Evolutionary conservation across 2,113 vertebrate species (phyloP).

Genomic region (Zosterops japonicus): DNA sequence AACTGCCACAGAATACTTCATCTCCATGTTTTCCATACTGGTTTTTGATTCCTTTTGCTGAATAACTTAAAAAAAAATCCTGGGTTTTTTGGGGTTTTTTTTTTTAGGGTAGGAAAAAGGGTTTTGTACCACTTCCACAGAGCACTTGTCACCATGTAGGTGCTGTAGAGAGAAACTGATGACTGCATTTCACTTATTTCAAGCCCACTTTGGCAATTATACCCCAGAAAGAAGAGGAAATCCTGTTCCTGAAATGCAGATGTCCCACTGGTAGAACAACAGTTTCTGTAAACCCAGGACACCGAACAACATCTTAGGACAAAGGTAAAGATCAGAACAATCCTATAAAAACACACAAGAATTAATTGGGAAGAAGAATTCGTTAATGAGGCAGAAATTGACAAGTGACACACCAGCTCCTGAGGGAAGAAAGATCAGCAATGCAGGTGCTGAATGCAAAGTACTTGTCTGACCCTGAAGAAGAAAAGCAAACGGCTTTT

Average conservation of each 20-base stretch:
- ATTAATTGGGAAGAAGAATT: not conserved
- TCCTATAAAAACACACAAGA: not conserved
- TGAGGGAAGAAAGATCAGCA: not conserved
- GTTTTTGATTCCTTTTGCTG: not conserved
- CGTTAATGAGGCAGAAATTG: not conserved
- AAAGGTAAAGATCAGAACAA: not conserved
- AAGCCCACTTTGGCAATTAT: not conserved
- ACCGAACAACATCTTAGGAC: not conserved
- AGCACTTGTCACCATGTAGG: not conserved
- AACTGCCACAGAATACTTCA: not conserved
- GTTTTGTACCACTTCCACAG: not conserved
- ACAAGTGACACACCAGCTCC: not conserved
- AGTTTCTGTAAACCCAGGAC: not conserved
- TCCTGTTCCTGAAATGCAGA: conserved; percentile 8
- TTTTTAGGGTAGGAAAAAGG: not conserved
- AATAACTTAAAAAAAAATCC: not conserved
- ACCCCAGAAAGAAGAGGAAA: not conserved
- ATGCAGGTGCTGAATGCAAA: not conserved
- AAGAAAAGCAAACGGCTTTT: not conserved
- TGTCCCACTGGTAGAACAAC: not conserved
- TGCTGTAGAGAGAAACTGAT: not conserved
- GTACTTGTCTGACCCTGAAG: not conserved
- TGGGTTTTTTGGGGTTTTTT: too few relatives aligned
- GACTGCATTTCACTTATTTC: not conserved
- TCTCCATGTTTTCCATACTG: not conserved